Evolutionary conservation across 2,113 vertebrate species (phyloP), one percentile per base, ranked within the genome.

Genomic region (Myotis brandtii): DNA sequence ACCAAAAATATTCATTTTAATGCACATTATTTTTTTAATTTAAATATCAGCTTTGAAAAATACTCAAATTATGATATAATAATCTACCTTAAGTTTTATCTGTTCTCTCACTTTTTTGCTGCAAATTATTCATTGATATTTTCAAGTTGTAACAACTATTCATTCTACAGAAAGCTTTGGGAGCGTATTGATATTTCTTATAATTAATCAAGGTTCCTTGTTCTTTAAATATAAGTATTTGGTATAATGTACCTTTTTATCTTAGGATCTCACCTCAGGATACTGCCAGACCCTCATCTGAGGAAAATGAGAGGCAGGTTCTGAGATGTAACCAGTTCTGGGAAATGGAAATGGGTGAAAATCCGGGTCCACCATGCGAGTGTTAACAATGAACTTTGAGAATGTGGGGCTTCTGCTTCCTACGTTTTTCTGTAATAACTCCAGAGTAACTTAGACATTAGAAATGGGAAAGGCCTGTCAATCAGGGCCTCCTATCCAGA

Each of bases 191-290:
- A 75, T 82, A 18, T 85, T 85, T 91, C 64, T 46, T 30, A 48
- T 76, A 76, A 93, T 80, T 84, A 83, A 70, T 90, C 17, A 87
- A 37, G 23, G 34, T 4, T 88, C 37, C 8, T 95, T 67, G 6
- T 43, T 43, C 89, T 95, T 81, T 18, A 72, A 89, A 84, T 52
- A 32, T 67, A 97, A 69, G 14, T 4, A 21, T 93, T 72, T 95
- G 54, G 40, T 56, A 16, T 32, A 62, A 43, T 50, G 12, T 40
- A 48, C 21, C 10, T 89, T 89, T 91, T 46, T 27, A 25, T 88
- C 46, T 91, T 34, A 59, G 3, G 40, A 30, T 79, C 52, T 93
- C 23, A 85, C 37, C 10, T 88, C 37, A 72, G 59, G 43, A 52
- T n/a, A 46, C 56, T 40, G 6, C 30, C 32, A 59, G 54, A 67